Conservation (phyloP, 2,797 vertebrate genomes). For the Adrianichthys oophorus region DNA sequence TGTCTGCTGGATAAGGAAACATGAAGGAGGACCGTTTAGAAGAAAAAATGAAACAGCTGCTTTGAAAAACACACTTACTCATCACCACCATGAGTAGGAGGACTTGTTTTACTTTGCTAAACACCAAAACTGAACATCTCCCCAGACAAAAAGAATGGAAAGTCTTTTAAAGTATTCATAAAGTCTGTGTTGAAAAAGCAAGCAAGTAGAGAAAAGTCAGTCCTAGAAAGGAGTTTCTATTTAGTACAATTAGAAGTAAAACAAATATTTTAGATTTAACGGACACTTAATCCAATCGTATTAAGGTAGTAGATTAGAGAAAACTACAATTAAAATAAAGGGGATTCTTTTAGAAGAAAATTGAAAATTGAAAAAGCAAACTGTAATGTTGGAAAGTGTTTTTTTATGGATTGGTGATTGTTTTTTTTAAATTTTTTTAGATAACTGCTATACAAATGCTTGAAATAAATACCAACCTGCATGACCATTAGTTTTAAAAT, state of each 20-base stretch:
- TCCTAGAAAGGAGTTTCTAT: neutral
- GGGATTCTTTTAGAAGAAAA: too few relatives aligned
- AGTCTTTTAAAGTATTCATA: neutral
- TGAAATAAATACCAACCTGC: too few relatives aligned
- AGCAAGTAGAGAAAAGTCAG: neutral
- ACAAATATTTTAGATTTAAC: neutral
- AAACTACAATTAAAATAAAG: too few relatives aligned
- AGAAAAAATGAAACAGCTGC: constrained; percentile 36
- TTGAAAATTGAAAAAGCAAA: too few relatives aligned
- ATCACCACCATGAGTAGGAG: constrained; percentile 6
- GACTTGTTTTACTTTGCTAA: neutral
- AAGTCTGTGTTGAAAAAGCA: neutral
- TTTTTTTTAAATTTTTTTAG: too few relatives aligned
- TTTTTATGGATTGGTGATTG: too few relatives aligned
- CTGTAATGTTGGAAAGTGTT: too few relatives aligned
- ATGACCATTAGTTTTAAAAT: too few relatives aligned
- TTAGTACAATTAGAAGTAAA: neutral
- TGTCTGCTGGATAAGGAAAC: constrained; percentile 42
- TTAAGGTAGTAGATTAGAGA: too few relatives aligned
- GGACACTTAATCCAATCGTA: neutral
- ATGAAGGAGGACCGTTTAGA: constrained; percentile 14
- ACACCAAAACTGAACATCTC: constrained; percentile 12
- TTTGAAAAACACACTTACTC: constrained; percentile 35
- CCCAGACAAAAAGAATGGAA: constrained; percentile 2
- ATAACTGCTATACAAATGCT: too few relatives aligned